Conservation (phyloP, 2,888 invertebrate species). For the Drosophila meridiana region DNA sequence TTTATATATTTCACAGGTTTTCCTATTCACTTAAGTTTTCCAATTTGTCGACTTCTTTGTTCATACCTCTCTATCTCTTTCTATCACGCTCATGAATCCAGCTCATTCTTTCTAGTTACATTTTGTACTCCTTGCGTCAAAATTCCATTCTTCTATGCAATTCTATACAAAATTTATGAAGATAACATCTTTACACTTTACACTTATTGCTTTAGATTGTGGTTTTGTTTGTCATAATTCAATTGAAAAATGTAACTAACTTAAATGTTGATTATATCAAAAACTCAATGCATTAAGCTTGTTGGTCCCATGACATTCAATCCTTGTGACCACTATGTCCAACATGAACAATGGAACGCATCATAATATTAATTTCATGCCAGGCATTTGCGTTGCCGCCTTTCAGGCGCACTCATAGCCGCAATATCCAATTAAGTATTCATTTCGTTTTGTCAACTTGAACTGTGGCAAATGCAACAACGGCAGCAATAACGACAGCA, state of each 20-base stretch:
- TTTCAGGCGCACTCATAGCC: slow-evolving; percentile 66
- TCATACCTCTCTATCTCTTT: background rate
- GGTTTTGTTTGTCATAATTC: background rate
- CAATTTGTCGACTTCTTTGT: background rate
- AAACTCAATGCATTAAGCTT: background rate
- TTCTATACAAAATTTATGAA: background rate
- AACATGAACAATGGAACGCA: slow-evolving; percentile 17
- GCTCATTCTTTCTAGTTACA: too few species aligned
- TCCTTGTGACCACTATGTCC: slow-evolving; percentile 1
- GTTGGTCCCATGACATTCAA: background rate
- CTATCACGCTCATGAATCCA: too few species aligned
- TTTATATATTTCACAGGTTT: background rate
- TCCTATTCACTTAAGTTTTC: background rate
- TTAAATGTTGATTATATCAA: background rate
- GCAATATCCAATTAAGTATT: slow-evolving; percentile 74
- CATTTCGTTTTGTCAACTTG: slow-evolving; percentile 74
- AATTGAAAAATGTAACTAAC: background rate
- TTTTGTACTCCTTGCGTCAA: background rate
- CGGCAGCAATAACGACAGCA: background rate
- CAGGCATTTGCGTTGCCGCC: slow-evolving; percentile 40
- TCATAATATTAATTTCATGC: slow-evolving; percentile 20
- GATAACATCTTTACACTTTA: background rate
- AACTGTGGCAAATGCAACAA: slow-evolving; percentile 41
- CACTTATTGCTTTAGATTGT: background rate
- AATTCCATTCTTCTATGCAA: background rate